These are phyloP conservation scores for Oppia nitens DNA, from an alignment of 1,140 invertebrate genomes.

Conservation along the genomic window DNA sequence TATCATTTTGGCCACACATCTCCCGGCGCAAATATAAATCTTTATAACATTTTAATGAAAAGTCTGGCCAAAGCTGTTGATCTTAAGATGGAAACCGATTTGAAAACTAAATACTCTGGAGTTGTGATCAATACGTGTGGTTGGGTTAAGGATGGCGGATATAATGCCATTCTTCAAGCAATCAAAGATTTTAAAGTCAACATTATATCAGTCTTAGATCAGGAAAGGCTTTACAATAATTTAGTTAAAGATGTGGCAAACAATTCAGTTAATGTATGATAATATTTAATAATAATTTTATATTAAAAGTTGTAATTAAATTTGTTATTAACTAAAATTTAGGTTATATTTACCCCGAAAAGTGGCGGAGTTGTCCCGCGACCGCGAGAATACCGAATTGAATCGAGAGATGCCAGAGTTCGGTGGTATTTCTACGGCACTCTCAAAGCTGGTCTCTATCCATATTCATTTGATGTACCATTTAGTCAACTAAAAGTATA, in stretches of 20 bases:
- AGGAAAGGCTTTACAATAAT: constrained; percentile 89
- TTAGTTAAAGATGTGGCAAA: constrained; percentile 76
- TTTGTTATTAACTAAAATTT: constrained; percentile 24
- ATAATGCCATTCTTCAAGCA: constrained; percentile 43
- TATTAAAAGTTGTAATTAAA: no score
- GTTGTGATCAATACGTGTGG: constrained; percentile 95
- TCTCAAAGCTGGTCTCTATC: constrained; percentile 56
- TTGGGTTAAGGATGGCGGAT: constrained; percentile 57
- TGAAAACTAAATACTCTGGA: constrained; percentile 37
- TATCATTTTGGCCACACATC: constrained; percentile 83
- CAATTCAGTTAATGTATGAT: constrained; percentile 31
- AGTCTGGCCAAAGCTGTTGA: constrained; percentile 65
- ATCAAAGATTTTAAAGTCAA: constrained; percentile 88
- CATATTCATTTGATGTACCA: constrained; percentile 75
- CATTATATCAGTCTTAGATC: constrained; percentile 86
- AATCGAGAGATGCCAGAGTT: constrained; percentile 59
- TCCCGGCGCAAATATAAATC: constrained; percentile 46
- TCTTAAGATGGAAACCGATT: constrained; percentile 17
- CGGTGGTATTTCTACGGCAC: constrained; percentile 88
- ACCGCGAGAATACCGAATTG: constrained; percentile 46
- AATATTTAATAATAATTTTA: not conserved
- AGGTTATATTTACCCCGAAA: constrained; percentile 83
- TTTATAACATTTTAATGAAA: constrained; percentile 71
- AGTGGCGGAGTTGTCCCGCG: constrained; percentile 89
- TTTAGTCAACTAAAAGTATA: constrained; percentile 72